Base-by-base conservation (phyloP, 2,113 vertebrate species). In the Seriola rivoliana region DNA sequence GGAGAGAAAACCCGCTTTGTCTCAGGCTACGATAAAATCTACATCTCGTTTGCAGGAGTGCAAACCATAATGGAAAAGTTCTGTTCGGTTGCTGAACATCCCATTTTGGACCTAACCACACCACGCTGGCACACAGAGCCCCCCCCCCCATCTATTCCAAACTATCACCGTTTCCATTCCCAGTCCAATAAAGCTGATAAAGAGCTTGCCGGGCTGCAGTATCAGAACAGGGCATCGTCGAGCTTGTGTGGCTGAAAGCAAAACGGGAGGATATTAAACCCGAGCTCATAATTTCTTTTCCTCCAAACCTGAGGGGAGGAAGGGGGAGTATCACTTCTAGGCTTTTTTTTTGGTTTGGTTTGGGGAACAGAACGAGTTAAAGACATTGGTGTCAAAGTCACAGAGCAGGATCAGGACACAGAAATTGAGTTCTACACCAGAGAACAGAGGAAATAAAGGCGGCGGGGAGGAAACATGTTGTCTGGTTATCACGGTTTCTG, bases 181-280 rank as follows among this genome's bases (percentile, higher is more conserved):
- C 69, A 21, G 77, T 76, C 74, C 69, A 84, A 74, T 87, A 59
- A 65, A 48, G 32, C 12, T 70, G 81, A 87, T 77, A 40, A 54
- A 76, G 50, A 69, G 44, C 71, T 59, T 1, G 57, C 38, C 6
- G 1, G 63, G 62, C 19, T 12, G 11, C 36, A 0, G 52, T 60
- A 78, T 74, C 77, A 60, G 77, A 74, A 5, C 57, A 29, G 72
- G 66, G 38, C 59, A 77, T 71, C 50, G 42, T 6, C 4, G 42
- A 25, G 77, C 62, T 66, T 48, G 60, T 63, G 77, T 44, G 67
- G 44, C 55, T 3, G 62, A 17, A 62, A 72, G 67, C 71, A 58
- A 34, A 63, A 59, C 34, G 6, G 0, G 19, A 79, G 77, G 85
- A 84, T 84, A 84, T 88, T 84, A 84, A 88, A 84, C 17, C 17